Evolutionary conservation across 64 coral and sea anemone genomes (phyloP), one percentile per base, ranked within the genome.

Genomic region (Montipora foliosa): DNA sequence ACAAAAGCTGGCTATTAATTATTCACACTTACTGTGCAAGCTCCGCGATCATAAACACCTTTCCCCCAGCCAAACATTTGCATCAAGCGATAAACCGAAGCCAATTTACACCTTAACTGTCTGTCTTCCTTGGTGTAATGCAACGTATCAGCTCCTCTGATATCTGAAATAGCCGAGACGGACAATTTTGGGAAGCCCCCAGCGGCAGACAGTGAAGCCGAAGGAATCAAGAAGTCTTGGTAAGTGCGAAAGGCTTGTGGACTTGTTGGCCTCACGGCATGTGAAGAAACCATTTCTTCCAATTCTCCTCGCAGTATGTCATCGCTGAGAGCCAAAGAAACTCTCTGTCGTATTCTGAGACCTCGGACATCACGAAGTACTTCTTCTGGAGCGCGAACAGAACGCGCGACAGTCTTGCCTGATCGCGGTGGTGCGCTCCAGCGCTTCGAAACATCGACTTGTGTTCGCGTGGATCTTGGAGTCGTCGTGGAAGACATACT

Each of bases 181-280:
- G 59, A 64, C 5, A 88, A 48, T 20, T 71, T 25, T 44, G 20
- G 60, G 47, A 80, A 12, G 16, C 57, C 75, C 75, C 82, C 83
- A 50, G 49, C 46, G 15, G 52, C 74, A 78, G 51, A 47, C 20
- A 93, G 24, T 15, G 55, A 74, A 17, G 74, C 47, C 45, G 92
- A 84, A 9, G 92, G 92, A n/a, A 93, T 75, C 84, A 93, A 93
- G 61, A 93, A 93, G 78, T 93, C 92, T 88, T 93, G 84, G 15
- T 93, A 93, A 85, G 92, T 93, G 61, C 92, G 92, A 20, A 87
- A 87, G 20, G 74, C 58, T 48, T 80, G 19, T 10, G 78, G 55
- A 59, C 78, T 93, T 1, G 75, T 81, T 44, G 92, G 64, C 8
- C 61, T 67, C 6, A 80, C 21, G 4, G 45, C n/a, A 9, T 79